Evolutionary conservation across 2,113 vertebrate genomes (phyloP), one percentile per base, ranked within the genome.

Genomic region (Oreamnos americanus): DNA sequence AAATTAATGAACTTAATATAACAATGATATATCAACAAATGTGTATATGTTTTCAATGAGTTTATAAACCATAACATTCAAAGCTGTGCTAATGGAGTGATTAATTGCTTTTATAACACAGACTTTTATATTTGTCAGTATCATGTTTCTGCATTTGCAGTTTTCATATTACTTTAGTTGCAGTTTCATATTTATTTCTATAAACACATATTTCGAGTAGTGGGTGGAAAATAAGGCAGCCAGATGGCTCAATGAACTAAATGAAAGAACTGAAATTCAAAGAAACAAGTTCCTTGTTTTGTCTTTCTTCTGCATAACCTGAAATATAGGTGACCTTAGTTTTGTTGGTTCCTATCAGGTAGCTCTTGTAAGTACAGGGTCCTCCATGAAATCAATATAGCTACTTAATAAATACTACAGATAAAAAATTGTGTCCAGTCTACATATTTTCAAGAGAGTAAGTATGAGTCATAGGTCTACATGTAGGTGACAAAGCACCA

Each of bases 181-280:
- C 93, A 96, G 84, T 96, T 98, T 97, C 88, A 33, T 90, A 92
- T 96, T 98, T 98, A 97, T 98, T 98, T 96, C 94, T 96, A 85
- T 96, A 98, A 96, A 98, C 92, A 97, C 84, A 92, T 94, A 95
- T 97, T 98, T 98, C 85, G 78, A 96, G 57, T 91, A 85, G 84
- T 98, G 64, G 95, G 90, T 94, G 28, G 81, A 95, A 97, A 97
- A 96, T 94, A 96, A 95, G 92, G 76, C 90, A 97, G 74, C 64
- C 98, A 97, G 97, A 98, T 98, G 96, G 97, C 84, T 92, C 87
- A 84, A 25, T 78, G 95, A 98, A 97, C 94, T 93, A 78, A 96
- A 92, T 71, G 76, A 76, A 74, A 92, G 30, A 62, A 90, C 53
- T 28, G 55, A 93, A 91, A 74, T 14, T 85, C 51, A 90, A 76